Base-by-base conservation (phyloP, 2,113 vertebrate genomes). In the Laticauda colubrina region DNA sequence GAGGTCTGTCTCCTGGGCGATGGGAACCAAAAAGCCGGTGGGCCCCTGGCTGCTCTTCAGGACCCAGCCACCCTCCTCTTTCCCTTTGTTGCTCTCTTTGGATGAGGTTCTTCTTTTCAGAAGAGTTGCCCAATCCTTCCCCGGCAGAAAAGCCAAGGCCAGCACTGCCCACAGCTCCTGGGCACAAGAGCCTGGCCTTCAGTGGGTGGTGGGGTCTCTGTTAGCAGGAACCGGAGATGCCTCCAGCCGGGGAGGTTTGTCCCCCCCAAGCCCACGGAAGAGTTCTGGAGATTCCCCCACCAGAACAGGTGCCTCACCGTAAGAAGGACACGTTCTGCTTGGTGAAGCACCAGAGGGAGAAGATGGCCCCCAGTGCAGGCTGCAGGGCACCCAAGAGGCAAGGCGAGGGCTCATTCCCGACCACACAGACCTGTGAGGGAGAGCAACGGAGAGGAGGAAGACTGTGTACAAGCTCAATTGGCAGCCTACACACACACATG, bases 281-380 rank as follows among this genome's bases (percentile, higher is more conserved):
- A 14, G 55, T 23, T 14, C n/a, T 3, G 85, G 5, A n/a, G 57
- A n/a, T 21, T 2, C 6, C 4, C 48, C 21, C 3, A 39, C 81
- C 88, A 53, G 14, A 29, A 45, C 39, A 20, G 18, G 14, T 21
- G 12, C 45, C 96, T 96, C 96, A 99, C 99, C 99, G 98, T 95
- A 99, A 94, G 95, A 98, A 98, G 93, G 98, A 99, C 85, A 98
- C 98, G 53, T 98, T 98, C 95, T 98, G 98, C 95, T 97, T 98
- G 94, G 98, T 98, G 94, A 99, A 99, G 96, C 98, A 99, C 97
- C 98, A 98, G 93, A 99, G 97, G 57, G 96, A 97, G 95, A 99
- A 99, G 95, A 99, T 64, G 89, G 98, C 97, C 56, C 98, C 97
- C 94, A 99, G 96, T 24, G 98, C 97, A 0, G 97, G 96, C 92